Base-by-base conservation (phyloP, 2,888 invertebrate species). In the Dichetophora obliterata region DNA sequence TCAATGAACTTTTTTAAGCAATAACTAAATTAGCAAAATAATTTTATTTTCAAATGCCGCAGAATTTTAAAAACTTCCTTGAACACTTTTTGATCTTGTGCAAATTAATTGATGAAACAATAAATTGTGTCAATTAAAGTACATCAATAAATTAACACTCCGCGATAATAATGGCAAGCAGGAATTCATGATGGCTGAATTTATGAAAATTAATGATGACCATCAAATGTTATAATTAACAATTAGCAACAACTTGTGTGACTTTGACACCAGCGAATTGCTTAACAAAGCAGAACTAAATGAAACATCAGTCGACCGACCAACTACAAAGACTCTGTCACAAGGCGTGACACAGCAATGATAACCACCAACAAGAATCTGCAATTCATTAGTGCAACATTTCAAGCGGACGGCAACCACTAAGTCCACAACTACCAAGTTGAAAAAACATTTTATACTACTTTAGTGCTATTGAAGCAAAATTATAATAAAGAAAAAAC, bases 151-250 rank as follows among this genome's bases (percentile, higher is more conserved):
- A 43, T 43, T 43, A 43, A 43, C 14, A 43, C 43, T 11, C 43
- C 14, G 43, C 1, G 11, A 43, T 43, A 11, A 43, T 43, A 6
- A 2, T 43, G 11, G 11, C 11, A 11, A 43, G 43, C 43, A 6
- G 1, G 14, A 43, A 43, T 43, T 43, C 4, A 43, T 43, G 6
- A 43, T 24, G 48, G 65, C 52, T 43, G 54, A 22, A 54, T 22
- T 50, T 43, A 65, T 77, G 78, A 75, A 77, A 77, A 80, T 80
- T 77, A 77, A 80, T 80, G 77, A 76, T 65, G 52, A 73, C 71
- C 77, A 77, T 76, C 76, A 76, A 78, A 78, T 74, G 75, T 78
- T 77, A 80, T 77, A 76, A 78, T 78, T 76, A 76, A 72, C 75
- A 78, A 80, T 80, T 77, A 48, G 31, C 43, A 48, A 14, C 9